phyloP scores from a whole-genome alignment of 2,888 invertebrate genomes.

The Drosophila anceps region DNA sequence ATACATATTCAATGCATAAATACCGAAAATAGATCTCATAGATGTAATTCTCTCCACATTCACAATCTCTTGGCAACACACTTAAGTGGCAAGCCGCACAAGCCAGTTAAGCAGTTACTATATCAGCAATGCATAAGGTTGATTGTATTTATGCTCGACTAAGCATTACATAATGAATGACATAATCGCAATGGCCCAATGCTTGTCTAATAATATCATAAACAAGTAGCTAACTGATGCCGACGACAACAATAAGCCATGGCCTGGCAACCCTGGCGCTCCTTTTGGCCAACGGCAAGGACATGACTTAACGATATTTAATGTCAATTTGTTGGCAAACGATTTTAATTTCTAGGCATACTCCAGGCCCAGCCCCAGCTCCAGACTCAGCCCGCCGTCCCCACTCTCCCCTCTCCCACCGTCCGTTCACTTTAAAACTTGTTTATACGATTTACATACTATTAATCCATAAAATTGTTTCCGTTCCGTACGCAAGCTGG shows the following conservation, averaged over 20 bases:
- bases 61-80: neutral
- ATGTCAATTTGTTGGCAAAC: slow-evolving; percentile 63
- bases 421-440: slow-evolving; percentile 35
- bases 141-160: neutral
- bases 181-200: neutral
- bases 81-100: neutral
- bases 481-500: slow-evolving; percentile 24
- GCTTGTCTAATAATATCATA: slow-evolving; percentile 7
- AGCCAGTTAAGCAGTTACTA: neutral
- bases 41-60: neutral
- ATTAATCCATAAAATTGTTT: slow-evolving; percentile 57
- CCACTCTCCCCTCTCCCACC: neutral
- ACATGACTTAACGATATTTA: slow-evolving; percentile 52
- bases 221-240: slow-evolving; percentile 1
- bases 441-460: slow-evolving; percentile 56
- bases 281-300: slow-evolving; percentile 30
- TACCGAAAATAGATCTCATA: neutral
- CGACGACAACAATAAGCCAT: slow-evolving; percentile 22
- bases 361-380: neutral
- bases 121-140: neutral
- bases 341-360: slow-evolving; percentile 54
- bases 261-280: slow-evolving; percentile 3
- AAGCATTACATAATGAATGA: slow-evolving; percentile 6
- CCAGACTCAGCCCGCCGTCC: neutral
- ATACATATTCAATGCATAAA: too few relatives aligned